Evolutionary conservation across 2,888 invertebrate genomes (phyloP), one percentile per base, ranked within the genome.

Genomic region (Ormia ochracea): DNA sequence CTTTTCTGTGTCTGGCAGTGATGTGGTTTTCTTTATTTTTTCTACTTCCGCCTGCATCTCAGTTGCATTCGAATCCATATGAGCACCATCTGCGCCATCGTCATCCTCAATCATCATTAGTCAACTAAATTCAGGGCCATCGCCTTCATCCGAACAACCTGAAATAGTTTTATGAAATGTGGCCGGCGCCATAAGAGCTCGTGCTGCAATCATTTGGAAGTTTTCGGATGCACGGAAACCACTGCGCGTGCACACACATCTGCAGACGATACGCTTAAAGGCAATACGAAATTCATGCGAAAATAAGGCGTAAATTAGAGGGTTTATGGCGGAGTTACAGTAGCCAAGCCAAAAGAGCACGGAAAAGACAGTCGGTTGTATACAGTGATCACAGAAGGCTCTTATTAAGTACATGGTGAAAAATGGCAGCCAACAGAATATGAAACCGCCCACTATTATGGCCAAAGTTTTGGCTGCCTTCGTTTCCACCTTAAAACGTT

Each of bases 291-390:
- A 98, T 90, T 98, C 98, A 89, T 96, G 95, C 58, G 97, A 96
- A 90, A 98, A 98, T 76, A 97, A 92, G 2, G 97, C 98, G 89
- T 98, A 98, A 82, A 98, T 97, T 84, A 96, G 93, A 0, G 98
- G 98, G 89, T 98, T 98, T 84, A 98, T 94, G 41, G 98, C 98
- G 3, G 97, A 97, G 90, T 98, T 98, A 91, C 97, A 97, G 90
- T 98, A 98, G 7, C 98, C 99, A 69, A 99, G 92, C 98, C 98
- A 99, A 91, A 98, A 98, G 43, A 98, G 93, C 50, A 98, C 93
- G 17, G 96, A 96, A 91, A 98, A 98, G 69, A 97, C 92, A 61
- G 96, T 92, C 0, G 94, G 94, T 81, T 95, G 94, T 59, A 97
- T 96, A 90, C 97, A 97, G 69, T 94, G 92, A 14, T 93, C 94